Conservation (phyloP, 2,113 vertebrate species). For the Heptranchias perlo region DNA sequence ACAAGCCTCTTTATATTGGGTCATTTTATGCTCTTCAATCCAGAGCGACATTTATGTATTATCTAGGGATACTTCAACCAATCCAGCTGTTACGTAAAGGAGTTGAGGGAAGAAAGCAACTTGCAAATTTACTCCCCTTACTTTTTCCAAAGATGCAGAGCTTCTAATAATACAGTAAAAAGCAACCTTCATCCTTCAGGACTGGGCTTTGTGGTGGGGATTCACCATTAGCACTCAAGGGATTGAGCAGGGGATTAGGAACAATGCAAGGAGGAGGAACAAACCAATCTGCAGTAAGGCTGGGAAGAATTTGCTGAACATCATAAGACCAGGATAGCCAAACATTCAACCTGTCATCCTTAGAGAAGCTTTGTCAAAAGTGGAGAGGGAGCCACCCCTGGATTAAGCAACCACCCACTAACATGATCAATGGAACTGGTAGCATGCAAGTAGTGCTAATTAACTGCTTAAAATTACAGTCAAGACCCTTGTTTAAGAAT, state of each 20-base stretch:
- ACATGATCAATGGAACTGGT: background rate
- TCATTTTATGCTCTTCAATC: background rate
- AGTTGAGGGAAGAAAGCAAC: background rate
- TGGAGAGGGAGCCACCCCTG: background rate
- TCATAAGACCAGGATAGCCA: background rate
- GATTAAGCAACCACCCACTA: background rate
- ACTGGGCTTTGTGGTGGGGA: background rate
- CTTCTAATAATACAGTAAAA: background rate
- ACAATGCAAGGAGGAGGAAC: background rate
- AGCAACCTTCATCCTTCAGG: background rate
- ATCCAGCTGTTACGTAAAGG: background rate
- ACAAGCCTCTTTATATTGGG: background rate
- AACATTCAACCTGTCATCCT: background rate
- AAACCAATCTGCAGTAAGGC: slow-evolving; percentile 1
- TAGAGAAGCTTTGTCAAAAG: background rate
- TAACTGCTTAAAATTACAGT: background rate
- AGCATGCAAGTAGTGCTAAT: background rate
- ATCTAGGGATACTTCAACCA: background rate
- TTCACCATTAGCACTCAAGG: background rate
- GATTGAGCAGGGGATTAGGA: background rate
- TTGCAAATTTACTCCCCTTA: background rate
- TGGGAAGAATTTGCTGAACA: slow-evolving; percentile 22
- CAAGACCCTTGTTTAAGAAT: background rate
- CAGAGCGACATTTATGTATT: background rate
- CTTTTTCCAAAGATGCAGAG: background rate